A percentile compares a stretch with the other conserved stretches of the same genome.
Evolutionary conservation across 2,888 invertebrate species (phyloP).

Genomic region (Lymantria dispar): DNA sequence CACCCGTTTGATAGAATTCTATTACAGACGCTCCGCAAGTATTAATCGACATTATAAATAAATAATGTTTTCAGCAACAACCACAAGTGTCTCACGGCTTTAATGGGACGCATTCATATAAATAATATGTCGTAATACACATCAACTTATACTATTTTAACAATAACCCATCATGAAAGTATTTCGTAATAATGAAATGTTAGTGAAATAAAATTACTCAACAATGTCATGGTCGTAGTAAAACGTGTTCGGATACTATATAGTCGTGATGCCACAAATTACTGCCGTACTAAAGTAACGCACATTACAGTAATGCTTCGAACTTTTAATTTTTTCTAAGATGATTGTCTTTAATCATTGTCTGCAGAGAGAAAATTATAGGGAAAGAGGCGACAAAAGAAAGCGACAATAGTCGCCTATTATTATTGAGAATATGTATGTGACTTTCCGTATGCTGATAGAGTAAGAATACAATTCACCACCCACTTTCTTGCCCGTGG

Average conservation of each 20-base stretch:
- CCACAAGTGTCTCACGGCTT: neutral
- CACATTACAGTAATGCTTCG: slow-evolving; percentile 64
- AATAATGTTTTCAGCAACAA: neutral
- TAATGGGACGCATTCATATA: neutral
- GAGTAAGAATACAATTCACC: no score
- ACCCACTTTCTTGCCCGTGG: no score
- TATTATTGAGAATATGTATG: slow-evolving; percentile 25
- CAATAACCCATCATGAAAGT: slow-evolving; percentile 13
- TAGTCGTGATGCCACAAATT: slow-evolving; percentile 68
- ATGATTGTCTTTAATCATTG: slow-evolving; percentile 63
- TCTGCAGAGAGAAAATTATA: slow-evolving; percentile 52
- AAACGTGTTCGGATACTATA: slow-evolving; percentile 52
- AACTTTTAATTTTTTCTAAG: slow-evolving; percentile 49
- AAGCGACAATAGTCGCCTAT: slow-evolving; percentile 28
- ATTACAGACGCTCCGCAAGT: slow-evolving; percentile 13
- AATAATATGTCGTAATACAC: neutral
- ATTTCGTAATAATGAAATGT: slow-evolving; percentile 24
- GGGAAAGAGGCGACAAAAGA: slow-evolving; percentile 35
- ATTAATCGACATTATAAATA: neutral
- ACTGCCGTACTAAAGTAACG: slow-evolving; percentile 56
- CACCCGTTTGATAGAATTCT: slow-evolving; percentile 18
- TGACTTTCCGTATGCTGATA: slow-evolving; percentile 6
- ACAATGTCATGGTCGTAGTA: slow-evolving; percentile 73
- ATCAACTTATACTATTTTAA: slow-evolving; percentile 5
- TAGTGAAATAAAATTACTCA: slow-evolving; percentile 55